phyloP scores from a whole-genome alignment of 2,113 vertebrate species.

The Leptobrachium leishanense region DNA sequence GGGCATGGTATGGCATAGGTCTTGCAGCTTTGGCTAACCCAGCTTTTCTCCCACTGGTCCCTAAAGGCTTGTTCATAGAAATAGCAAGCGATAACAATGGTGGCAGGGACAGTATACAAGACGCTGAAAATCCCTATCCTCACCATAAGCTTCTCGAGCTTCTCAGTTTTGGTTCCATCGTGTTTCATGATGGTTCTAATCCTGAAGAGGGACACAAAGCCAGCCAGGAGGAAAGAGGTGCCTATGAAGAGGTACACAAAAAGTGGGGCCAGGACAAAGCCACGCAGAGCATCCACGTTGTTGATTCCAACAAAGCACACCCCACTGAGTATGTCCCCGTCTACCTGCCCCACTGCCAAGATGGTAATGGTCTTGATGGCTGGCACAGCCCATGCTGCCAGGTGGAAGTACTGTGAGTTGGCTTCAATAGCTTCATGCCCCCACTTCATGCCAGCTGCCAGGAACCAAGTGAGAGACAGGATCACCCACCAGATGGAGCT shows the following conservation, averaged over 20 bases:
- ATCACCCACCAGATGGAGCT: slow-evolving; percentile 98
- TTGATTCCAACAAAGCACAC: slow-evolving; percentile 94
- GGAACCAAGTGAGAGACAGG: slow-evolving; percentile 92
- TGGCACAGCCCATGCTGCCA: slow-evolving; percentile 94
- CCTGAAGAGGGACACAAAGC: slow-evolving; percentile 93
- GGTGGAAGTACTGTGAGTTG: slow-evolving; percentile 93
- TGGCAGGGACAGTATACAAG: slow-evolving; percentile 92
- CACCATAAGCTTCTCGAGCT: slow-evolving; percentile 96
- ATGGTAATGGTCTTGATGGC: slow-evolving; percentile 95
- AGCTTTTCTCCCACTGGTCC: slow-evolving; percentile 93
- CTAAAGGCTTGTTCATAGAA: slow-evolving; percentile 97
- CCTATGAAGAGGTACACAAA: slow-evolving; percentile 94
- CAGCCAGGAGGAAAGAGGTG: slow-evolving; percentile 90
- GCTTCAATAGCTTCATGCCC: slow-evolving; percentile 96
- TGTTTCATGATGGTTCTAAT: slow-evolving; percentile 98
- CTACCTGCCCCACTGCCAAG: slow-evolving; percentile 90
- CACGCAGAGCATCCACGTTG: slow-evolving; percentile 88
- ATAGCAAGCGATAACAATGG: slow-evolving; percentile 95
- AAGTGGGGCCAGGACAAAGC: slow-evolving; percentile 91
- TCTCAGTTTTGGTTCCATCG: slow-evolving; percentile 94
- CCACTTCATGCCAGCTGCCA: slow-evolving; percentile 95
- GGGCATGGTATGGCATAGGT: slow-evolving; percentile 90
- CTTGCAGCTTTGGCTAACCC: slow-evolving; percentile 89
- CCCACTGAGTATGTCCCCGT: slow-evolving; percentile 87
- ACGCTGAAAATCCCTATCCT: slow-evolving; percentile 93